Percentiles rank a stretch among this genome's conserved stretches.
Conservation (phyloP, 2,888 invertebrate species). For the Nomada hirtipes region DNA sequence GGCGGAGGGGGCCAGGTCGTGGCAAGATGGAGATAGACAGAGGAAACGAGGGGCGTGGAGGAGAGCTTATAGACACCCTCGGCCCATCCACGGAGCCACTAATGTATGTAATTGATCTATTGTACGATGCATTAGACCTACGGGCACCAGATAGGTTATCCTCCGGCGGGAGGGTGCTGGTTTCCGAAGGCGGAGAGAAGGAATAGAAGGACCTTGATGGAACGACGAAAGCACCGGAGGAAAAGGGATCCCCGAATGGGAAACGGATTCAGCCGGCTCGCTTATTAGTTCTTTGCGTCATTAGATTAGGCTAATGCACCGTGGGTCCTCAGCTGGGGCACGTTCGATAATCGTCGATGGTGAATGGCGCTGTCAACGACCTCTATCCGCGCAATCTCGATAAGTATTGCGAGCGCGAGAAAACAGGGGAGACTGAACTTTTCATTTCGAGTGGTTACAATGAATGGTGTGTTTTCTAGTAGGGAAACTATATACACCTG, state of each 20-base stretch:
- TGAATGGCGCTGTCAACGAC: conserved; percentile 62
- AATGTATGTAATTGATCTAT: conserved; percentile 84
- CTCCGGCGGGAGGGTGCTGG: conserved; percentile 43
- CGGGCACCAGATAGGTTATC: conserved; percentile 75
- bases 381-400: conserved; percentile 35
- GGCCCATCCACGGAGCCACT: conserved; percentile 75
- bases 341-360: conserved; percentile 9
- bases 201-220: conserved; percentile 44
- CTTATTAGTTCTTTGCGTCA: conserved; percentile 78
- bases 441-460: not conserved
- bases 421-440: conserved; percentile 8
- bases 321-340: conserved; percentile 17
- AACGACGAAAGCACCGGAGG: conserved; percentile 41
- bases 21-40: conserved; percentile 25
- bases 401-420: not conserved
- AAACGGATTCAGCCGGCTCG: conserved; percentile 70
- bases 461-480: not conserved
- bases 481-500: too few species aligned
- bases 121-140: conserved; percentile 82
- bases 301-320: conserved; percentile 78
- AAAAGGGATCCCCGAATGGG: conserved; percentile 69
- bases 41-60: conserved; percentile 42
- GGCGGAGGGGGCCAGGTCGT: conserved; percentile 25
- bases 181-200: conserved; percentile 44
- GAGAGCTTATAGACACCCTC: conserved; percentile 74